Conservation (phyloP, 2,113 vertebrate species). For the Pitta sordida region DNA sequence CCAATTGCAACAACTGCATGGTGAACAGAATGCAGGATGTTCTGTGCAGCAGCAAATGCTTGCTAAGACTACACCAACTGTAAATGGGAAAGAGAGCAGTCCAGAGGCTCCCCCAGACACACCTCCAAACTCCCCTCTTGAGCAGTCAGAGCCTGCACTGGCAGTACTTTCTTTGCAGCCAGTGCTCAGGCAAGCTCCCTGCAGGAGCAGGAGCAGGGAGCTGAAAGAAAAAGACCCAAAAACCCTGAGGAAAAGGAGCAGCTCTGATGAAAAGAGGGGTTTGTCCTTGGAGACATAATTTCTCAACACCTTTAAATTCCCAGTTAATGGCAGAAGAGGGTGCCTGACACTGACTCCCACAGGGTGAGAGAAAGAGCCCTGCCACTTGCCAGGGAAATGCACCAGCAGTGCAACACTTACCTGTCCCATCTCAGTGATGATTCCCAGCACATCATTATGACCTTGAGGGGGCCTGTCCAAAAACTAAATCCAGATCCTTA, state of each 20-base stretch:
- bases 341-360: background rate
- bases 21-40: background rate
- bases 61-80: background rate
- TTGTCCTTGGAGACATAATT: background rate
- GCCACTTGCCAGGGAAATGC: background rate
- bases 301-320: background rate
- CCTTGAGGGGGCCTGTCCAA: background rate
- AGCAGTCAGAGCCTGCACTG: background rate
- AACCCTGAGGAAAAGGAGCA: background rate
- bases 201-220: background rate
- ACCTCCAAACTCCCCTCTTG: background rate
- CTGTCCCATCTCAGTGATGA: background rate
- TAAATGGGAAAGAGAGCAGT: background rate
- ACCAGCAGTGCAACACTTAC: background rate
- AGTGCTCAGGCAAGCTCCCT: background rate
- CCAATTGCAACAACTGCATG: rapidly evolving
- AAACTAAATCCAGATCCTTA: background rate
- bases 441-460: background rate
- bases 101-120: background rate
- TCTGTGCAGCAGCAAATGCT: background rate
- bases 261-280: background rate
- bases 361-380: background rate
- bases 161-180: background rate
- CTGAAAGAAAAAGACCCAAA: background rate
- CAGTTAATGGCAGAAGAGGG: background rate